phyloP scores from a whole-genome alignment of 2,113 vertebrate genomes.

The Romanogobio albipinnatus region DNA sequence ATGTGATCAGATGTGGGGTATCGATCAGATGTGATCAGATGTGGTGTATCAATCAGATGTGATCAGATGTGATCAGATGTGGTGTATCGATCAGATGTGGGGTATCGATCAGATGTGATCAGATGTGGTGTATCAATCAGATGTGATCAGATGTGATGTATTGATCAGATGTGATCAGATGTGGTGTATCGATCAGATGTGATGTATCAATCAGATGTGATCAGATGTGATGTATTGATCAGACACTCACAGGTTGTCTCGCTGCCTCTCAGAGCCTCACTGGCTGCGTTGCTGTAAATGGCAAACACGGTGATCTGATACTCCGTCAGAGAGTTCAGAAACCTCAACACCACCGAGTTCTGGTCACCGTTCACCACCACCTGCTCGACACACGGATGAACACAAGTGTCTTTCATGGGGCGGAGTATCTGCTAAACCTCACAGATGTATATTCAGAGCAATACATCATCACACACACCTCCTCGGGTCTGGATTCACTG shows the following conservation, averaged over 20 bases:
- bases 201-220: background rate
- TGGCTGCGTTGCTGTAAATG: constrained; percentile 85
- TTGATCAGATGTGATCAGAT: background rate
- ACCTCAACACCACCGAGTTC: constrained; percentile 83
- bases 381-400: constrained; percentile 61
- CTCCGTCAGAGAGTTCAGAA: constrained; percentile 91
- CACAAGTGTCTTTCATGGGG: background rate
- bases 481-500: constrained; percentile 89
- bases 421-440: background rate
- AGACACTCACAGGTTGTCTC: constrained; percentile 87
- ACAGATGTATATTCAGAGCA: background rate
- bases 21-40: too few relatives aligned
- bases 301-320: constrained; percentile 96
- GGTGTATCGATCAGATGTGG: too few relatives aligned
- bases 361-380: constrained; percentile 84
- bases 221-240: background rate
- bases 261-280: constrained; percentile 88
- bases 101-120: background rate
- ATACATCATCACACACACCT: constrained; percentile 73
- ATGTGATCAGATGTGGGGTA: background rate
- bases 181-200: background rate
- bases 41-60: background rate
- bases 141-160: background rate
- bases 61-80: too few relatives aligned
- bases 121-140: background rate